Evolutionary conservation across 2,888 invertebrate genomes (phyloP).

Genomic region (Germaria angustata): DNA sequence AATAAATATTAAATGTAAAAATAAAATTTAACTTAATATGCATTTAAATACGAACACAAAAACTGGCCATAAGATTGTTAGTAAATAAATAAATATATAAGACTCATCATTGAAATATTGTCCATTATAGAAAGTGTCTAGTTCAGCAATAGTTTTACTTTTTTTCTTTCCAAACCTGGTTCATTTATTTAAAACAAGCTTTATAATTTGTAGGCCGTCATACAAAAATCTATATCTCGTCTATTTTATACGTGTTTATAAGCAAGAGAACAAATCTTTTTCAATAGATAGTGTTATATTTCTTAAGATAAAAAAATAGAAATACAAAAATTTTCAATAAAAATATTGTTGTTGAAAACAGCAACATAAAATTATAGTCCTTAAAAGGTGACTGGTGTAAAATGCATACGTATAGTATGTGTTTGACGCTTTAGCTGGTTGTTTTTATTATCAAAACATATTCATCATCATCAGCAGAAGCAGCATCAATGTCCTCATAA

Average conservation of each 20-base stretch:
- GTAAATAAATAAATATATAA: too few relatives aligned
- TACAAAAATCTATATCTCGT: neutral
- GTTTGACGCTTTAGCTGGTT: neutral
- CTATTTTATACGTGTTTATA: neutral
- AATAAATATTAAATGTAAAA: too few relatives aligned
- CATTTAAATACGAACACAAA: too few relatives aligned
- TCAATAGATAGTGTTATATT: neutral
- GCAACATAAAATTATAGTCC: conserved; percentile 7
- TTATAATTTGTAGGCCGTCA: neutral
- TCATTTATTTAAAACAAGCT: too few relatives aligned
- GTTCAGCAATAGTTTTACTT: too few relatives aligned
- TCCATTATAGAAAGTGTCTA: too few relatives aligned
- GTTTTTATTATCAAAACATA: conserved; percentile 20
- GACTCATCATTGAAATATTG: too few relatives aligned
- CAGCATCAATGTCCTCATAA: neutral
- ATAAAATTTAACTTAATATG: too few relatives aligned
- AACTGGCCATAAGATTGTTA: too few relatives aligned
- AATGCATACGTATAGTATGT: neutral
- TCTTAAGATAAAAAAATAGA: conserved; percentile 7
- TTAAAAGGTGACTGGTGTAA: neutral
- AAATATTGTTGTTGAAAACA: conserved; percentile 48
- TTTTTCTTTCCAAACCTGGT: too few relatives aligned
- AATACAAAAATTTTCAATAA: conserved; percentile 57
- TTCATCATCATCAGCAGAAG: conserved; percentile 8
- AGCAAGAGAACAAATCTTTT: conserved; percentile 17